Percentiles rank a stretch among this genome's conserved stretches.
Evolutionary conservation across 2,797 vertebrate species (phyloP).

Genomic region (Anguilla megastoma): DNA sequence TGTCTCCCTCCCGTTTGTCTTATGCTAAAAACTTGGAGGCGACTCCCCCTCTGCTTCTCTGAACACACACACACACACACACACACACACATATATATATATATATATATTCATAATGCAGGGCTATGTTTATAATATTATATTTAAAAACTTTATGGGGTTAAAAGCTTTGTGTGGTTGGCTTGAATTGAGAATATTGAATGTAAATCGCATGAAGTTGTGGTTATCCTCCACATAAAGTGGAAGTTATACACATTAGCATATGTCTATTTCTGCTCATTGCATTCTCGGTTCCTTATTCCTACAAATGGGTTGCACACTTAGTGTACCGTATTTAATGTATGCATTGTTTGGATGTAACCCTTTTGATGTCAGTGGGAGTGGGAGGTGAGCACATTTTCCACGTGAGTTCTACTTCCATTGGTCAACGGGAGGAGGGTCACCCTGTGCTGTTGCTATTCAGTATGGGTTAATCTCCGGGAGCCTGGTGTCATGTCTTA

Average conservation of each 20-base stretch:
- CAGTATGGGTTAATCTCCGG: neutral
- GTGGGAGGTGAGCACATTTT: conserved; percentile 30
- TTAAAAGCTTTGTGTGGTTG: neutral
- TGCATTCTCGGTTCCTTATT: conserved; percentile 52
- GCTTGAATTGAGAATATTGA: neutral
- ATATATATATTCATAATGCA: too few species aligned
- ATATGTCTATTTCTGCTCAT: conserved; percentile 38
- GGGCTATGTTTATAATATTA: too few species aligned
- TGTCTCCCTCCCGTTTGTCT: neutral
- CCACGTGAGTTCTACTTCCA: conserved; percentile 25
- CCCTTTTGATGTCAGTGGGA: conserved; percentile 49
- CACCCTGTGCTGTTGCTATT: conserved; percentile 33
- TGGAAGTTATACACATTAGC: conserved; percentile 8
- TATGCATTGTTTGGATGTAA: conserved; percentile 44
- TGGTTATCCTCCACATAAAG: neutral
- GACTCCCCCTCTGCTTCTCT: neutral
- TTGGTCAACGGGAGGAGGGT: conserved; percentile 38
- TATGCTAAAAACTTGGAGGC: neutral
- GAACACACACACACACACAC: neutral
- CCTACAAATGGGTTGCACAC: conserved; percentile 48
- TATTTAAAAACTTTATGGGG: too few species aligned
- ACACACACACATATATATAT: too few species aligned
- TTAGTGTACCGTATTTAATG: conserved; percentile 47
- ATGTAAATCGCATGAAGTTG: neutral
- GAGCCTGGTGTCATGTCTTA: conserved; percentile 14